These are phyloP conservation scores for Caenorhabditis sp. DNA, from an alignment of 2,888 invertebrate genomes.

Conservation along the genomic window DNA sequence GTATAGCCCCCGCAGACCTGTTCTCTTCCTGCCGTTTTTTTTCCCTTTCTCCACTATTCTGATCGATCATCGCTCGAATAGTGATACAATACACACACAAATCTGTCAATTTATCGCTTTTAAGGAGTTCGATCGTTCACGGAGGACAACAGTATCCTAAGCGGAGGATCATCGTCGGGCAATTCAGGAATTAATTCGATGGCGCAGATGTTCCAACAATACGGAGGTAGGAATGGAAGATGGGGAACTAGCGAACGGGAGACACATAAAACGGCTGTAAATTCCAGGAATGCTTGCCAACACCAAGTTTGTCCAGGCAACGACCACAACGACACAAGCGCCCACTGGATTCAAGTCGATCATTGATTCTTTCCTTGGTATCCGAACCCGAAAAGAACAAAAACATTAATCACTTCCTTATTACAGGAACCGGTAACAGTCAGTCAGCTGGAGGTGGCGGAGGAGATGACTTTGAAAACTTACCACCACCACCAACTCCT, in stretches of 20 bases:
- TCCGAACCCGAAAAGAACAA: too few relatives aligned
- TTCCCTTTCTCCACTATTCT: slow-evolving; percentile 23
- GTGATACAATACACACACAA: slow-evolving; percentile 48
- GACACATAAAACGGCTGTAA: slow-evolving; percentile 16
- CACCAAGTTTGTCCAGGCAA: slow-evolving; percentile 51
- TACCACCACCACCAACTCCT: slow-evolving; percentile 71
- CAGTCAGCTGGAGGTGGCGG: slow-evolving; percentile 37
- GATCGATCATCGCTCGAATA: slow-evolving; percentile 33
- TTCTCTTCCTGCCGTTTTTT: slow-evolving; percentile 41
- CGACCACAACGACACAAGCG: slow-evolving; percentile 68
- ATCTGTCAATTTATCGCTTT: slow-evolving; percentile 42
- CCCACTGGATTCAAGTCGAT: slow-evolving; percentile 67
- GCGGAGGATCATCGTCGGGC: slow-evolving; percentile 63
- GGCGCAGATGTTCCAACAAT: slow-evolving; percentile 68
- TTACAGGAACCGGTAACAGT: slow-evolving; percentile 54
- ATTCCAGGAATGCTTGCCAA: slow-evolving; percentile 63
- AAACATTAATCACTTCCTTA: slow-evolving; percentile 5
- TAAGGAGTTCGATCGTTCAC: slow-evolving; percentile 68
- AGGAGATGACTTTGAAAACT: slow-evolving; percentile 58
- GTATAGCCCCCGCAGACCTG: slow-evolving; percentile 41
- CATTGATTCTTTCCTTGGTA: slow-evolving; percentile 73
- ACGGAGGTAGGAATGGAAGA: slow-evolving; percentile 59
- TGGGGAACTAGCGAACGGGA: slow-evolving; percentile 8
- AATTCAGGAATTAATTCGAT: slow-evolving; percentile 62
- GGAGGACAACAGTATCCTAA: slow-evolving; percentile 68